These are phyloP conservation scores for Kuschelorhynchus macadamiae DNA, from an alignment of 2,888 invertebrate species.

Conservation along the genomic window DNA sequence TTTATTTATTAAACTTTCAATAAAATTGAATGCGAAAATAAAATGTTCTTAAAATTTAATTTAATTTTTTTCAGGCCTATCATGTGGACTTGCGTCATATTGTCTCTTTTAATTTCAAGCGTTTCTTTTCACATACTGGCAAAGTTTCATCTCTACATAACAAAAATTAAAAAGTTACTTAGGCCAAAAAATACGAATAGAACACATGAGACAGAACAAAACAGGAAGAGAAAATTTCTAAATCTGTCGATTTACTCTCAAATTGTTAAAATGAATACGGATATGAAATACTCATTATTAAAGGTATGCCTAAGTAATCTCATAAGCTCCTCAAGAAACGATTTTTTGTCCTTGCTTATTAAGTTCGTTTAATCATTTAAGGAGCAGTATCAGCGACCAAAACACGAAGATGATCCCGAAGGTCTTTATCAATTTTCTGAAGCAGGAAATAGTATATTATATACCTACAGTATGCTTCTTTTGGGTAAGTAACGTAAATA, in stretches of 20 bases:
- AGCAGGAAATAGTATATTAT: conserved; percentile 80
- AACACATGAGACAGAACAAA: conserved; percentile 5
- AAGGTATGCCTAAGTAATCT: conserved; percentile 55
- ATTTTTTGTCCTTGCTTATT: too few relatives aligned
- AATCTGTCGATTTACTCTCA: conserved; percentile 57
- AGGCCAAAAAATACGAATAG: conserved; percentile 38
- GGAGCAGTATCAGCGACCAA: conserved; percentile 56
- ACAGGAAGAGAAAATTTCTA: conserved; percentile 55
- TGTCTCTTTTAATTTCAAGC: conserved; percentile 78
- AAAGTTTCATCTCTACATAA: conserved; percentile 71
- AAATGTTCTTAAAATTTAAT: background rate
- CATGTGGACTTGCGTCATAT: conserved; percentile 83
- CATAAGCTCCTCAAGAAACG: background rate
- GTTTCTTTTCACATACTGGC: conserved; percentile 78
- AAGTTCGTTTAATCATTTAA: too few relatives aligned
- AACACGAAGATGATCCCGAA: conserved; percentile 62
- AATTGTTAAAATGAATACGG: conserved; percentile 56
- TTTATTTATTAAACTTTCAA: background rate
- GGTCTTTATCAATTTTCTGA: conserved; percentile 81
- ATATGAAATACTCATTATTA: conserved; percentile 62
- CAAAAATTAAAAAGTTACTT: conserved; percentile 57
- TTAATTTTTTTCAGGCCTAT: conserved; percentile 57
- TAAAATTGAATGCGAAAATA: too few relatives aligned
- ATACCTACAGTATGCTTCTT: conserved; percentile 86
- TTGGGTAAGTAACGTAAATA: conserved; percentile 63